Conservation (phyloP, 1,140 invertebrate species). For the Brachionus rotundiformis region DNA sequence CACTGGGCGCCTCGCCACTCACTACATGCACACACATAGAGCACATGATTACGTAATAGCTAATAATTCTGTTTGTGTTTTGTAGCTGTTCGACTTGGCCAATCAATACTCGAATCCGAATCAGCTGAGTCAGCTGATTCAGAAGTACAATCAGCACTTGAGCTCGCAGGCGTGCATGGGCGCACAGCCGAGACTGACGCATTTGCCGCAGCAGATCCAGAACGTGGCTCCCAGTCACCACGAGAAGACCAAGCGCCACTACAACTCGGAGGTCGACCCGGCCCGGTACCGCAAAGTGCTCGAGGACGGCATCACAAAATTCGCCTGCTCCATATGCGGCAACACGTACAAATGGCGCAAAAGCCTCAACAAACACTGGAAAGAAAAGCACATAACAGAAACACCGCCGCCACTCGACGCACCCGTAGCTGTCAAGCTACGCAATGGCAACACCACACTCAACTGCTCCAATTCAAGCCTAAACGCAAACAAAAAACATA, state of each 20-base stretch:
- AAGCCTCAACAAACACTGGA: slow-evolving; percentile 65
- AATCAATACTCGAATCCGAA: neutral
- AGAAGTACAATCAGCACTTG: slow-evolving; percentile 23
- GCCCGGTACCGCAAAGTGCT: slow-evolving; percentile 38
- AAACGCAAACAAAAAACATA: too few relatives aligned
- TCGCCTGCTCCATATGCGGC: slow-evolving; percentile 63
- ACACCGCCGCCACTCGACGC: slow-evolving; percentile 52
- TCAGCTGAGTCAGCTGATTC: neutral
- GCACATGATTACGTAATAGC: too few relatives aligned
- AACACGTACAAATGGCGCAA: slow-evolving; percentile 65
- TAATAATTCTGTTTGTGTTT: neutral
- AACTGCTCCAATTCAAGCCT: too few relatives aligned
- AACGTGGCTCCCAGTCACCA: neutral
- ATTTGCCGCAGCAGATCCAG: neutral
- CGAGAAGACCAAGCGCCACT: slow-evolving; percentile 42
- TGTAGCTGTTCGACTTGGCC: slow-evolving; percentile 36
- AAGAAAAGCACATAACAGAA: slow-evolving; percentile 61
- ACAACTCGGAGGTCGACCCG: slow-evolving; percentile 52
- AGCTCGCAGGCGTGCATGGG: neutral
- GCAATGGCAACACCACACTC: too few relatives aligned
- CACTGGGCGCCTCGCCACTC: too few relatives aligned
- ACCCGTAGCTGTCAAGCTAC: neutral
- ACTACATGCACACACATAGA: too few relatives aligned
- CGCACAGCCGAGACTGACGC: neutral
- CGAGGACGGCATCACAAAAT: slow-evolving; percentile 60